phyloP scores from a whole-genome alignment of 2,113 vertebrate species.

The Galbula dea region DNA sequence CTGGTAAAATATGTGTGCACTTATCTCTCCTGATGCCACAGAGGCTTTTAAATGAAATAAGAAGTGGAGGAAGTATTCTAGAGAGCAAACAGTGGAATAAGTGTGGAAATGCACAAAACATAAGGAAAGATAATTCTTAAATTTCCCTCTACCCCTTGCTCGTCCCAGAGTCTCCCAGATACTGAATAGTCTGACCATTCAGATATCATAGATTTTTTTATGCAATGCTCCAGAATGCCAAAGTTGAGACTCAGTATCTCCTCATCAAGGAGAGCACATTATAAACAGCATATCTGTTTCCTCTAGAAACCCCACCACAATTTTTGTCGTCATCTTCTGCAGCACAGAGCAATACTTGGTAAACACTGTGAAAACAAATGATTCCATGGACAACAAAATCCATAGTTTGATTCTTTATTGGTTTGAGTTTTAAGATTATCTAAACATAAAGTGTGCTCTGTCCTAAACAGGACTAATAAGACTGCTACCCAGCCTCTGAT shows the following conservation, averaged over 20 bases:
- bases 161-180: neutral
- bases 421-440: neutral
- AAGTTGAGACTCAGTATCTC: neutral
- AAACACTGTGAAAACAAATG: neutral
- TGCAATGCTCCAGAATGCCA: neutral
- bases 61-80: neutral
- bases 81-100: neutral
- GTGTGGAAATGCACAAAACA: neutral
- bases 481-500: neutral
- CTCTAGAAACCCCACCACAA: neutral
- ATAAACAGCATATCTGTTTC: neutral
- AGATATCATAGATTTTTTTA: neutral
- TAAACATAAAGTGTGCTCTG: neutral
- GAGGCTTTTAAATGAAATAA: neutral
- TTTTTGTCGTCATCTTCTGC: neutral
- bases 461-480: neutral
- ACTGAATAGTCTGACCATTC: neutral
- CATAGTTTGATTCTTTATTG: neutral
- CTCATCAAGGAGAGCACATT: neutral
- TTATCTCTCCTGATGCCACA: neutral
- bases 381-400: neutral
- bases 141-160: neutral
- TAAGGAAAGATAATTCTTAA: neutral
- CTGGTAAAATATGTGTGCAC: neutral
- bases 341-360: neutral